Percentiles rank a stretch among this genome's conserved stretches.
phyloP scores from a whole-genome alignment of 2,113 vertebrate genomes.

The Arizona elegans region DNA sequence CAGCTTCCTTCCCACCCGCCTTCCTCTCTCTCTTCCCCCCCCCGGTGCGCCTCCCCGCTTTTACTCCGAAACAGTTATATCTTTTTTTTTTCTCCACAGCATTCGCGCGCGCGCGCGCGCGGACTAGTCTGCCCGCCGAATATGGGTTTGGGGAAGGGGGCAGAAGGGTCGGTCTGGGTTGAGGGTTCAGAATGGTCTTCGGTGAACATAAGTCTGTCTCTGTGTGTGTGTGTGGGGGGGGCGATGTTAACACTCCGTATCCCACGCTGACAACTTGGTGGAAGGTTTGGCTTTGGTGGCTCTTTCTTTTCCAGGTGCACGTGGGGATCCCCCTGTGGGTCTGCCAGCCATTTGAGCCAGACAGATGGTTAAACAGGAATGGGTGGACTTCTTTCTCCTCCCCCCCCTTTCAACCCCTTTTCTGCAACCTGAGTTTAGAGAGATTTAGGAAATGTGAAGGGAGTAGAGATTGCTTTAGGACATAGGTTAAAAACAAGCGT shows the following conservation, averaged over 20 bases:
- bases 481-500: neutral
- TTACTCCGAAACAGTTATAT: neutral
- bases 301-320: neutral
- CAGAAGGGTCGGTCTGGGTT: neutral
- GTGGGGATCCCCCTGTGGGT: neutral
- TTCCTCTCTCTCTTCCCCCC: too few relatives aligned
- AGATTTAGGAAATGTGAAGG: too few relatives aligned
- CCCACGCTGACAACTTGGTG: neutral
- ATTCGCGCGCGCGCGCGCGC: too few relatives aligned
- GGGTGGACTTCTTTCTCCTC: neutral
- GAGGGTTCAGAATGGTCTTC: neutral
- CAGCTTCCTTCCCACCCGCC: neutral
- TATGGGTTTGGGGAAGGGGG: neutral
- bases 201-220: neutral
- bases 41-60: neutral
- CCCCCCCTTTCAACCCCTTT: too few relatives aligned
- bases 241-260: too few relatives aligned
- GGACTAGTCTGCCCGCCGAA: neutral
- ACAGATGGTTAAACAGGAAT: neutral
- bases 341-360: neutral
- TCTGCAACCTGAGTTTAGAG: neutral
- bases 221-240: neutral
- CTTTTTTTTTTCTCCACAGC: too few relatives aligned
- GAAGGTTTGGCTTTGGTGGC: neutral
- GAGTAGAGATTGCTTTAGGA: neutral